phyloP scores from a whole-genome alignment of 2,888 invertebrate species.

The Macroteleia sp. region DNA sequence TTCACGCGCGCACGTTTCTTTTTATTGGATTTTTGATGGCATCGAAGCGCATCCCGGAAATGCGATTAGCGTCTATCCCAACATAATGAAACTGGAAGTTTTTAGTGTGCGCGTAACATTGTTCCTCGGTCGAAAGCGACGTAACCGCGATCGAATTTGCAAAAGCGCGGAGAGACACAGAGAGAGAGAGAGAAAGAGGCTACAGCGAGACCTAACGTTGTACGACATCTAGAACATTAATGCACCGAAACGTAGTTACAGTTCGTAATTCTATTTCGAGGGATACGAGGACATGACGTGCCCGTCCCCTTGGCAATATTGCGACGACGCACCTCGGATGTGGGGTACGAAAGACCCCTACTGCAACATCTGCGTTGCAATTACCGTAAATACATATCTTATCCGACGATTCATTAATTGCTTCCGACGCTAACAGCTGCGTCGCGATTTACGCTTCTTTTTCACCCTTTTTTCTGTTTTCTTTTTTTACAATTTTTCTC shows the following conservation, averaged over 20 bases:
- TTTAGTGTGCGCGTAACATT: conserved; percentile 55
- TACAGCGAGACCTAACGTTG: conserved; percentile 63
- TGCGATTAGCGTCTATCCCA: conserved; percentile 50
- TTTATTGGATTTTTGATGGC: conserved; percentile 39
- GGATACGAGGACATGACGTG: conserved; percentile 70
- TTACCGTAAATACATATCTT: conserved; percentile 71
- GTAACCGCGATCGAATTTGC: conserved; percentile 75
- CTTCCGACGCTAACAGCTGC: conserved; percentile 65
- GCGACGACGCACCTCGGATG: conserved; percentile 55
- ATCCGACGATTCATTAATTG: conserved; percentile 62
- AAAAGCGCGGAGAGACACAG: conserved; percentile 48
- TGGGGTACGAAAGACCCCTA: conserved; percentile 66
- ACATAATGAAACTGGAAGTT: conserved; percentile 59
- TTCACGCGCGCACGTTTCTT: conserved; percentile 27
- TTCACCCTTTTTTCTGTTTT: not conserved
- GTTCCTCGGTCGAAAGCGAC: conserved; percentile 63
- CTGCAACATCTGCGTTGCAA: conserved; percentile 79
- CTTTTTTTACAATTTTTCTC: not conserved
- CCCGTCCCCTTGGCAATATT: conserved; percentile 71
- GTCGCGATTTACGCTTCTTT: conserved; percentile 37
- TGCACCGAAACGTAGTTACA: conserved; percentile 81
- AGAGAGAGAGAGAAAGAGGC: conserved; percentile 6
- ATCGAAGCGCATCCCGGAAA: conserved; percentile 35
- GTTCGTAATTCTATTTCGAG: conserved; percentile 80
- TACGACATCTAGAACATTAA: conserved; percentile 71